Percentiles rank a stretch among this genome's conserved stretches.
These are phyloP conservation scores for Ariolimax columbianus DNA, from an alignment of 2,888 invertebrate species.

Conservation along the genomic window DNA sequence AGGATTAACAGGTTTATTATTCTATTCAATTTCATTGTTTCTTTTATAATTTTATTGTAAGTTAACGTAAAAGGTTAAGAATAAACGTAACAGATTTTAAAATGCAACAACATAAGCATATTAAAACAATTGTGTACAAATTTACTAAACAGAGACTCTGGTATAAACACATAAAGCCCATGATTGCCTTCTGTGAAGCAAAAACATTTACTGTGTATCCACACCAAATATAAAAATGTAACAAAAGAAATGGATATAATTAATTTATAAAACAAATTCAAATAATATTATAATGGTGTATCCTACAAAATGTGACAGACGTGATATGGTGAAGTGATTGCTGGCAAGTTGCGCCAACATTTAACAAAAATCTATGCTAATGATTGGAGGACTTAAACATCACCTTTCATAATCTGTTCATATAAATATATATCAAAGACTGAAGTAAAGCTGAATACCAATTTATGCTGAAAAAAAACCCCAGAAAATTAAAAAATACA, in stretches of 20 bases:
- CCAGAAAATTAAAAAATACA: no score
- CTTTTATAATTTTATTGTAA: neutral
- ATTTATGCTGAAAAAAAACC: no score
- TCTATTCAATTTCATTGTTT: neutral
- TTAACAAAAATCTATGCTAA: neutral
- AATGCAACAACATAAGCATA: neutral
- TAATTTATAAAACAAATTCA: no score
- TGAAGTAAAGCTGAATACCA: no score
- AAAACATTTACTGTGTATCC: neutral
- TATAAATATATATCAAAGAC: no score
- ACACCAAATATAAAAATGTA: slow-evolving; percentile 1
- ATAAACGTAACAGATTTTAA: neutral
- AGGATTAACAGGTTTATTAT: neutral
- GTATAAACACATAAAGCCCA: neutral
- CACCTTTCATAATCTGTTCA: neutral
- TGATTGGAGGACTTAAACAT: neutral
- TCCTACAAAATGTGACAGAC: neutral
- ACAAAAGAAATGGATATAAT: neutral
- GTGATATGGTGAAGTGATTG: neutral
- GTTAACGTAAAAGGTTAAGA: neutral
- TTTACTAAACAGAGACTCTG: neutral
- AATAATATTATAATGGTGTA: no score
- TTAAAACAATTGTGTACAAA: neutral
- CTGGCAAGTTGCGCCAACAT: neutral
- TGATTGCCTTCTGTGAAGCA: neutral